Evolutionary conservation across 2,113 vertebrate species (phyloP), one percentile per base, ranked within the genome.

Genomic region (Climacteris rufus): DNA sequence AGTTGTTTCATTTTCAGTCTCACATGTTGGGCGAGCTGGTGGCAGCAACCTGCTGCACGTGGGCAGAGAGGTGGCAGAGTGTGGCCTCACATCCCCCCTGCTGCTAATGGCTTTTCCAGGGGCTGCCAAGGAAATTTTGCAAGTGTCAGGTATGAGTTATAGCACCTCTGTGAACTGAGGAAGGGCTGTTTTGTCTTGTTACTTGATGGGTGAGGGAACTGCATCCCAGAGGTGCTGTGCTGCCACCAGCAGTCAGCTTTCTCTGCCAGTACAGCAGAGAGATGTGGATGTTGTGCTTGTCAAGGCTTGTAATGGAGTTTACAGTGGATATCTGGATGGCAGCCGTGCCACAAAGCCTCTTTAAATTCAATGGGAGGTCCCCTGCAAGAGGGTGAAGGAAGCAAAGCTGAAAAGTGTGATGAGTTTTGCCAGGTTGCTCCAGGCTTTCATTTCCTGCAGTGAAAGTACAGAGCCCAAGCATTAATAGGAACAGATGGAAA

Each of bases 211-310:
- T 20, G 45, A 10, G 6, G 28, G 33, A 79, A 15, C 47, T 24
- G 56, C 50, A n/a, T 11, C 16, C 65, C 11, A 1, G 19, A 44
- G 44, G 15, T 31, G 22, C 22, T 18, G 35, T 9, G 56, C 33
- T 61, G 56, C 59, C 28, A 23, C 5, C 42, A 53, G 69, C 70
- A 37, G 25, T 16, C 13, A 3, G 6, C 16, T 79, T 71, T 71
- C 61, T 24, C 22, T 52, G n/a, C 49, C 27, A 10, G 0, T 16
- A 17, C 45, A 28, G 5, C 1, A 4, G 17, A 81, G 54, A 21
- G 30, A n/a, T 2, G 0, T 1, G 0, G 27, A 7, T 30, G 30
- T 5, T 57, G 49, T 13, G 37, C 44, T 72, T 23, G 10, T 30
- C 37, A 10, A 19, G 64, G 56, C 15, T 50, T 60, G 54, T 59